Base-by-base conservation (phyloP, 37 sponge, comb jelly and placozoan genomes). In the Halichondria panicea region DNA sequence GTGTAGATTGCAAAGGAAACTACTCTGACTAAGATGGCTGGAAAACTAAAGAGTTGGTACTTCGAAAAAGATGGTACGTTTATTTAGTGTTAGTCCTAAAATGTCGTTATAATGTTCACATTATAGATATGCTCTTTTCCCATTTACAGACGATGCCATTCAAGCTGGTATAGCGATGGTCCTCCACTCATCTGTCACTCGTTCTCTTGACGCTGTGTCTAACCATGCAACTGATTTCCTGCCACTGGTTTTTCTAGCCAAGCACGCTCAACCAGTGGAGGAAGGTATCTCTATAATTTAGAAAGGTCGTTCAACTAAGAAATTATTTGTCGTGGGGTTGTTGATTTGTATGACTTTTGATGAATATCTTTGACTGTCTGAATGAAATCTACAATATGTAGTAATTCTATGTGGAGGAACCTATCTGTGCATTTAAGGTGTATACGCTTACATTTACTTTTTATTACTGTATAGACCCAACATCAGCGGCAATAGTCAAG, bases 211-310 rank as follows among this genome's bases (percentile, higher is more conserved):
- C 46, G 40, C 62, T 6, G 68, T 63, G n/a, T 71, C 58, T 33
- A 40, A 55, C 31, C 13, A 40, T 4, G 40, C 42, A 18, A 27
- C 44, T 8, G 85, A 87, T 4, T 31, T 92, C 27, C 44, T 84
- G 12, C 93, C 93, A 5, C 73, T 92, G 32, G 81, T 92, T 21
- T 92, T 92, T 73, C 80, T 92, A 39, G 89, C 89, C 33, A 92
- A 88, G 93, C 93, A 92, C 35, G 63, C 68, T 41, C 84, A 70
- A 43, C 34, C 83, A 2, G 11, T 15, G 5, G 61, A 48, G 18
- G 81, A 80, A 24, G 75, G 74, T 59, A 32, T 44, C 35, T 3
- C 37, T 64, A 35, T 43, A 70, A 13, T 31, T 24, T 6, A 1
- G 32, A 6, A n/a, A n/a, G n/a, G n/a, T n/a, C n/a, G n/a, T n/a